phyloP scores from a whole-genome alignment of 2,888 invertebrate genomes.

The Toxonevra muliebris region DNA sequence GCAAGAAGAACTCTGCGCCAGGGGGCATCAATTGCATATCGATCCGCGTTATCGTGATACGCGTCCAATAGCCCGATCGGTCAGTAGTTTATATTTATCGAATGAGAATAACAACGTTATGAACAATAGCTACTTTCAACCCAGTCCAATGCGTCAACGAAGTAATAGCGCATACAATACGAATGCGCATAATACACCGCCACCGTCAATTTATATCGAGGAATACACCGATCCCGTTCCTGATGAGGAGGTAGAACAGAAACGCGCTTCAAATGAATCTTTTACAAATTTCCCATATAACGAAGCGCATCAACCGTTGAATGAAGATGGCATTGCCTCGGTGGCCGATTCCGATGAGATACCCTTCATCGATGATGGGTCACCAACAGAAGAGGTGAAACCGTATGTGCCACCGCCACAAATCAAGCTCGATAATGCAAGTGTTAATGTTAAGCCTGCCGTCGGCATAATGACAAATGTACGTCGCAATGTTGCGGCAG shows the following conservation, averaged over 20 bases:
- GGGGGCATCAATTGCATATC: constrained; percentile 61
- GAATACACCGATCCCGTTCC: constrained; percentile 57
- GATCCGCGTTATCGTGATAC: constrained; percentile 64
- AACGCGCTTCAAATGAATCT: constrained; percentile 57
- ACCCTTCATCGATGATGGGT: constrained; percentile 66
- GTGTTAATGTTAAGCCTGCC: constrained; percentile 5
- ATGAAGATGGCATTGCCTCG: constrained; percentile 63
- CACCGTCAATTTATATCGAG: constrained; percentile 63
- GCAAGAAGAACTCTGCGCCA: constrained; percentile 60
- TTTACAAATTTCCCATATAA: constrained; percentile 54
- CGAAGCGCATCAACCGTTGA: constrained; percentile 62
- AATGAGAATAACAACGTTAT: constrained; percentile 42
- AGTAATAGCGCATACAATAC: constrained; percentile 42
- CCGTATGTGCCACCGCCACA: constrained; percentile 42
- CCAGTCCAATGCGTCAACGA: constrained; percentile 50
- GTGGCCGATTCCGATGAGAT: constrained; percentile 62
- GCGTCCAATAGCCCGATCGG: constrained; percentile 60
- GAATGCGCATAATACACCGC: constrained; percentile 49
- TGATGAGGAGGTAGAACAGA: constrained; percentile 41
- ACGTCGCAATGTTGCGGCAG: constrained; percentile 32
- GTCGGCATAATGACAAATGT: constrained; percentile 47
- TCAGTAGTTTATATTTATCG: constrained; percentile 55
- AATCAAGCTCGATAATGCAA: constrained; percentile 15
- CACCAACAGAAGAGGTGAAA: constrained; percentile 56
- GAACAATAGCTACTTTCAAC: constrained; percentile 27